Conservation (phyloP, 2,888 invertebrate genomes). For the Idaea biselata region DNA sequence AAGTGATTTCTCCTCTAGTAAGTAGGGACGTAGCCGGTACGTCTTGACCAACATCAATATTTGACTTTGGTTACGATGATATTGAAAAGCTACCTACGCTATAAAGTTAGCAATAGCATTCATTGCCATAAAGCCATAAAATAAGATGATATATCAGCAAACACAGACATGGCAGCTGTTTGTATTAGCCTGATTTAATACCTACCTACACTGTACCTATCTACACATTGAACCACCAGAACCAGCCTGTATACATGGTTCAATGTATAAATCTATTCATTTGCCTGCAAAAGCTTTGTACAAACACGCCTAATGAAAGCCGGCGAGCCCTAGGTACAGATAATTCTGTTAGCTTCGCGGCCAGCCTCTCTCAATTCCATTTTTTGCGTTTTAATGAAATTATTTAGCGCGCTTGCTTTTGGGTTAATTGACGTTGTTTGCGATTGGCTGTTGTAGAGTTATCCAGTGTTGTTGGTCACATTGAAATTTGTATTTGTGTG, state of each 20-base stretch:
- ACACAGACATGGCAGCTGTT: slow-evolving; percentile 44
- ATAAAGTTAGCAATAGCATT: slow-evolving; percentile 2
- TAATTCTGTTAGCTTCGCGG: slow-evolving; percentile 62
- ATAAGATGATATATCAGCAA: slow-evolving; percentile 36
- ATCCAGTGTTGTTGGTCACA: no score
- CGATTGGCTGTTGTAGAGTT: slow-evolving; percentile 4
- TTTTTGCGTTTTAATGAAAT: slow-evolving; percentile 27
- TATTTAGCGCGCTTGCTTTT: slow-evolving; percentile 23
- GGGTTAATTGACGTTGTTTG: slow-evolving; percentile 19
- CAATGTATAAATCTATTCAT: slow-evolving; percentile 56
- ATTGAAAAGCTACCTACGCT: no score
- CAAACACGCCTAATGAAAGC: slow-evolving; percentile 69
- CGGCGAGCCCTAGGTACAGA: slow-evolving; percentile 29
- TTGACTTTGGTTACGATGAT: no score
- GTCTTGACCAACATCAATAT: no score
- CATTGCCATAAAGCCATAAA: no score
- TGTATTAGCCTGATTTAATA: slow-evolving; percentile 48
- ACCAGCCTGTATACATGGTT: not conserved
- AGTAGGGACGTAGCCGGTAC: no score
- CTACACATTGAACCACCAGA: slow-evolving; percentile 26
- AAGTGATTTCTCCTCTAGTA: no score
- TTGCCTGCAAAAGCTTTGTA: slow-evolving; percentile 52
- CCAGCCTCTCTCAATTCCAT: slow-evolving; percentile 29
- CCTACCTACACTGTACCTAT: not conserved
- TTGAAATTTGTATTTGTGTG: no score